A percentile compares a stretch with the other conserved stretches of the same genome.
Conservation (phyloP, 2,797 vertebrate species). For the Malacoctenus gilli region DNA sequence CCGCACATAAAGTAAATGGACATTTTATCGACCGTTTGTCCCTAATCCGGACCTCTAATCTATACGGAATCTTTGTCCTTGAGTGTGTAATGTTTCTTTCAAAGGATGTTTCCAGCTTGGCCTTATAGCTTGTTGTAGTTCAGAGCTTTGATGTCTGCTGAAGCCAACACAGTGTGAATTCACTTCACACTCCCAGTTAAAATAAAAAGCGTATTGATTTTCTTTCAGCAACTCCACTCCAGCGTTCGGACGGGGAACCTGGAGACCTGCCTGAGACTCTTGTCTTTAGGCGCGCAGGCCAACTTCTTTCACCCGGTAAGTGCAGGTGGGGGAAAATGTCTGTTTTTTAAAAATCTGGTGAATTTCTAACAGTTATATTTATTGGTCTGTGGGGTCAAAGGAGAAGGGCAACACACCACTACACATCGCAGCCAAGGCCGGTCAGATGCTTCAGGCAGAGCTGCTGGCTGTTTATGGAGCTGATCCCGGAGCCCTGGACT, state of each 20-base stretch:
- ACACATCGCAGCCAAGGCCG: conserved; percentile 96
- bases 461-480: conserved; percentile 94
- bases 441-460: conserved; percentile 93
- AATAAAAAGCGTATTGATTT: conserved; percentile 12
- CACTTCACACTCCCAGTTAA: background rate
- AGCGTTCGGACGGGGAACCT: conserved; percentile 96
- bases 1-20: background rate
- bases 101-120: background rate
- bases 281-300: conserved; percentile 95
- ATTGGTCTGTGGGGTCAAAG: conserved; percentile 65
- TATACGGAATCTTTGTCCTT: no score
- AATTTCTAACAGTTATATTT: no score
- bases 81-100: background rate
- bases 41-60: no score
- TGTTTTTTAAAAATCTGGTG: no score
- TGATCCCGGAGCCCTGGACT: conserved; percentile 94
- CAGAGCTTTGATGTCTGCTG: background rate
- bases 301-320: conserved; percentile 98
- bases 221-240: conserved; percentile 94
- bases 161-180: background rate
- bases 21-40: background rate
- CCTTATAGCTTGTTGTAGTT: background rate
- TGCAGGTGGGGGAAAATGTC: conserved; percentile 38
- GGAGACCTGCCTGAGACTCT: conserved; percentile 93
- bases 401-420: conserved; percentile 97